Evolutionary conservation across 2,888 invertebrate species (phyloP).

Genomic region (Ecdyonurus torrentis): DNA sequence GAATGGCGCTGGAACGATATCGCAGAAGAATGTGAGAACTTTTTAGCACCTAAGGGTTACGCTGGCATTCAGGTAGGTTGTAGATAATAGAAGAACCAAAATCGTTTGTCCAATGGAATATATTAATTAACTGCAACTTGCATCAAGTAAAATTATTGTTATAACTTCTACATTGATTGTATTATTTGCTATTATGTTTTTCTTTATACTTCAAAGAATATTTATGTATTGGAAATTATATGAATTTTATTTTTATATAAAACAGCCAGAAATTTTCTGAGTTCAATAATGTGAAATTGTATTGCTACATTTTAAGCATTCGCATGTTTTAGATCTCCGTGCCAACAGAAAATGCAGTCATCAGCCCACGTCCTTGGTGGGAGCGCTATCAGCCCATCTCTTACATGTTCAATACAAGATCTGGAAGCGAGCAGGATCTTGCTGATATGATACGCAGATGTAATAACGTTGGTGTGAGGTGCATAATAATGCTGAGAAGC

Average conservation of each 20-base stretch:
- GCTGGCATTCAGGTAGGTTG: slow-evolving; percentile 45
- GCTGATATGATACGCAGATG: slow-evolving; percentile 60
- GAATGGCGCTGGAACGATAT: slow-evolving; percentile 61
- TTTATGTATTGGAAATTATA: too few species aligned
- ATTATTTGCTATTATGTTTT: too few species aligned
- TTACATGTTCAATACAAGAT: slow-evolving; percentile 55
- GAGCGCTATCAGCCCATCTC: slow-evolving; percentile 79
- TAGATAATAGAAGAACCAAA: background rate
- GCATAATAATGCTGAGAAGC: background rate
- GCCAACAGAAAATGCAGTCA: slow-evolving; percentile 49
- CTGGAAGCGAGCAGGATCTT: slow-evolving; percentile 58
- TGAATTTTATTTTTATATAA: too few species aligned
- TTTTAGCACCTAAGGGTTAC: slow-evolving; percentile 45
- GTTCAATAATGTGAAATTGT: too few species aligned
- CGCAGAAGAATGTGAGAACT: slow-evolving; percentile 49
- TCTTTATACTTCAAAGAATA: too few species aligned
- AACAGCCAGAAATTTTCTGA: too few species aligned
- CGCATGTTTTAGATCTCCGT: slow-evolving; percentile 53
- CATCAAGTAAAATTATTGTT: background rate
- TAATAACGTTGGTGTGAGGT: slow-evolving; percentile 57
- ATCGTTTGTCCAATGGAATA: background rate
- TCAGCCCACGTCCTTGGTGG: slow-evolving; percentile 59
- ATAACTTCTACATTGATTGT: background rate
- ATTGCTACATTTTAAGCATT: too few species aligned
- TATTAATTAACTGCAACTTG: background rate